These are phyloP conservation scores for Meloidogyne floridensis DNA, from an alignment of 1,140 invertebrate genomes.

Conservation along the genomic window DNA sequence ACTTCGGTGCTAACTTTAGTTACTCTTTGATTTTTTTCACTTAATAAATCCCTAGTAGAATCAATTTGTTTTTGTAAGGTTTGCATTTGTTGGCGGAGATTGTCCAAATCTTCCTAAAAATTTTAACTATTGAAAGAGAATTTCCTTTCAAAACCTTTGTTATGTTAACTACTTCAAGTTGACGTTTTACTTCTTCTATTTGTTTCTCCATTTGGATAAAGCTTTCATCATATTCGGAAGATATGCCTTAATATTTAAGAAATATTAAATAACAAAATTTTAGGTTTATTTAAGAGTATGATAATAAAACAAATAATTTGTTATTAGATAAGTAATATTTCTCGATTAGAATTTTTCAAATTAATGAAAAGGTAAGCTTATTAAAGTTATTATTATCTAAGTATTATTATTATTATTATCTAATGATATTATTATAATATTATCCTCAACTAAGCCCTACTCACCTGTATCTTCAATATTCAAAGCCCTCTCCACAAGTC, in stretches of 20 bases:
- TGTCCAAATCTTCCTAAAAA: slow-evolving; percentile 52
- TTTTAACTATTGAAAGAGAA: slow-evolving; percentile 7
- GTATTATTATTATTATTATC: too few species aligned
- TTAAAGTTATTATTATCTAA: too few species aligned
- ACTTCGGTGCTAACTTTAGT: slow-evolving; percentile 50
- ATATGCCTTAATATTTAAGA: slow-evolving; percentile 41
- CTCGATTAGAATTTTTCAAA: too few species aligned
- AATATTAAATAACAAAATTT: background rate
- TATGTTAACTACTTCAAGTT: slow-evolving; percentile 60
- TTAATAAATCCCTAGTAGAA: slow-evolving; percentile 40
- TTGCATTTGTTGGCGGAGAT: slow-evolving; percentile 42
- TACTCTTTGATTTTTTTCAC: slow-evolving; percentile 50
- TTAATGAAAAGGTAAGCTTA: too few species aligned
- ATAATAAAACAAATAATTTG: too few species aligned
- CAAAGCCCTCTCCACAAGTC: slow-evolving; percentile 56
- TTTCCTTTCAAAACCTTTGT: slow-evolving; percentile 41
- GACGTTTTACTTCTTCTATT: slow-evolving; percentile 49
- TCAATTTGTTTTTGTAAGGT: slow-evolving; percentile 47
- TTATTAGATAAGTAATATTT: too few species aligned
- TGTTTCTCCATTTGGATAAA: slow-evolving; percentile 61
- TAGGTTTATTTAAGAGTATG: background rate
- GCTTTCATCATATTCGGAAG: slow-evolving; percentile 62
- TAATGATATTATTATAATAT: too few species aligned
- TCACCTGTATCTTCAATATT: slow-evolving; percentile 65
- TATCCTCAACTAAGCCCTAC: background rate